Evolutionary conservation across 2,113 vertebrate species (phyloP).

Genomic region (Neogale vison): DNA sequence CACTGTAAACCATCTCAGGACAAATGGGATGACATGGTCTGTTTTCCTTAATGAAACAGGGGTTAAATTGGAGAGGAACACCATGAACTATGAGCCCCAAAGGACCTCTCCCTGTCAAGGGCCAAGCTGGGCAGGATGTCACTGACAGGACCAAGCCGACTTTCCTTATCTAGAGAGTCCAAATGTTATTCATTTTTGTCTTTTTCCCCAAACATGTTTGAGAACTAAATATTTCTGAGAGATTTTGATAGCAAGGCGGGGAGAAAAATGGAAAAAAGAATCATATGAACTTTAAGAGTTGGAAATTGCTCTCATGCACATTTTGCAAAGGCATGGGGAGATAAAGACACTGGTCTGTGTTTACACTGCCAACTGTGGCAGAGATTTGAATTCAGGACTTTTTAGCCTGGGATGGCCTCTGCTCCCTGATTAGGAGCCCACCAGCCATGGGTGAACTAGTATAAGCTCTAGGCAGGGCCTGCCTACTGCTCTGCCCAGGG

Average conservation of each 20-base stretch:
- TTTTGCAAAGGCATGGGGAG: background rate
- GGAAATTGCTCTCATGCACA: background rate
- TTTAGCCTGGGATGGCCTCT: background rate
- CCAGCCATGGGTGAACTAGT: background rate
- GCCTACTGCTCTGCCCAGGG: background rate
- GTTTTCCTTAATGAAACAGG: background rate
- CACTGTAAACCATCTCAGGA: background rate
- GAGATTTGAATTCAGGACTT: background rate
- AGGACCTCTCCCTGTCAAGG: background rate
- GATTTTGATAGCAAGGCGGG: background rate
- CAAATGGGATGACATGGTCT: background rate
- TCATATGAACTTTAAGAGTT: background rate
- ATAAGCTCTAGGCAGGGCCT: background rate
- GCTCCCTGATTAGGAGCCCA: background rate
- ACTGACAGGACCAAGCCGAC: background rate
- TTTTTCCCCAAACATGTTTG: background rate
- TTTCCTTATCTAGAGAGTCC: background rate
- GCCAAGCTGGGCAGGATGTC: background rate
- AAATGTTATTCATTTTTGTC: background rate
- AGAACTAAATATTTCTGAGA: constrained; percentile 24
- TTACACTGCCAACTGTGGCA: background rate
- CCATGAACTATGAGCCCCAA: background rate
- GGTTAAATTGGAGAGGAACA: background rate
- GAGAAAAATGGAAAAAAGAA: background rate
- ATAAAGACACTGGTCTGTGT: background rate